Base-by-base conservation (phyloP, 2,113 vertebrate genomes). In the Strix uralensis region DNA sequence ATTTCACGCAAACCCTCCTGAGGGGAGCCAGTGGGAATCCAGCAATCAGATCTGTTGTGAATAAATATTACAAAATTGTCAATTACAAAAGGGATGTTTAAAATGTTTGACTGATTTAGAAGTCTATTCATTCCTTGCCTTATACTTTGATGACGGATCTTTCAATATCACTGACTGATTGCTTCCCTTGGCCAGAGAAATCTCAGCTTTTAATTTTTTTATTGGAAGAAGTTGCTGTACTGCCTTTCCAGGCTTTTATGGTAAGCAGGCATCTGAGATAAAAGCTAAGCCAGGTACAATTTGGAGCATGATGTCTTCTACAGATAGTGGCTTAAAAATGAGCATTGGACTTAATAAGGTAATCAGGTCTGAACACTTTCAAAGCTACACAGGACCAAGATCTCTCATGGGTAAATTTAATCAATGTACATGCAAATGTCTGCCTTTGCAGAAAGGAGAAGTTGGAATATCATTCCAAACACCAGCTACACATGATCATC, bases 21-120 rank as follows among this genome's bases (percentile, higher is more conserved):
- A 99, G 99, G 98, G 98, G 97, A 97, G 95, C 97, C 97, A 79
- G 96, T 96, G 88, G 98, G 97, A 98, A 98, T 98, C 98, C 98
- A 98, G 98, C 99, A 98, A 98, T 98, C 98, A 97, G 98, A 98
- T 99, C 99, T 99, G 98, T 98, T 98, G 99, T 99, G 99, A 99
- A 99, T 99, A 99, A 98, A 99, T 99, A 99, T 99, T 99, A 99
- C 99, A 99, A 99, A 99, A 99, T 99, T 99, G 99, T 98, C 99
- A 99, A 99, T 99, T 99, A 99, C 98, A 98, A 98, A 98, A 98
- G 98, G 98, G 99, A 99, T 98, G 98, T 99, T 99, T 98, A 98
- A 99, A 99, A 98, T 98, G 98, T 99, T 98, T 97, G 98, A 97
- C 98, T 99, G 99, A 98, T 99, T 97, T 86, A 96, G 95, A 94